Percentiles rank a stretch among this genome's conserved stretches.
Conservation (phyloP, 2,797 vertebrate species). For the Anguilla marmorata region DNA sequence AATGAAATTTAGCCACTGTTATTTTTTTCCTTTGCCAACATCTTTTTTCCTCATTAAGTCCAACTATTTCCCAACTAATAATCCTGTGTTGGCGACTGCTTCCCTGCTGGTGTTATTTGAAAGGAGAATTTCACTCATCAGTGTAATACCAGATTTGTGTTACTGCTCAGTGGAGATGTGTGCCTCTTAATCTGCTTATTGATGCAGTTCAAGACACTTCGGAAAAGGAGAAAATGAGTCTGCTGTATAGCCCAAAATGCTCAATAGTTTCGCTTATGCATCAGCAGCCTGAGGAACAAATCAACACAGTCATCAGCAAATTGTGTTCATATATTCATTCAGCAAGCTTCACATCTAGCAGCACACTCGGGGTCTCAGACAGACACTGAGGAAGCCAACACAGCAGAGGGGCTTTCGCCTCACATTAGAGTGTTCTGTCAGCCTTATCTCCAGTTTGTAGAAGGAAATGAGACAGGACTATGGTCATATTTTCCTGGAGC, state of each 20-base stretch:
- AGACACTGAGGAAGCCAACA: not conserved
- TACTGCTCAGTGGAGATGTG: not conserved
- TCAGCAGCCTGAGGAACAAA: not conserved
- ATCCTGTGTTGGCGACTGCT: not conserved
- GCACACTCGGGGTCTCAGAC: not conserved
- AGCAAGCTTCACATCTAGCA: not conserved
- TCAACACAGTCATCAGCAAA: not conserved
- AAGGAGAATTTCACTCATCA: not conserved
- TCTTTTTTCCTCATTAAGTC: not conserved
- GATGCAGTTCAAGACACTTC: not conserved
- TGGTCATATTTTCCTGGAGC: not conserved
- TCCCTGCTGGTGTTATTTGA: not conserved
- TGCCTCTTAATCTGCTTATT: not conserved
- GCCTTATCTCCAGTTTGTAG: not conserved
- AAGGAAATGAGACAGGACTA: not conserved
- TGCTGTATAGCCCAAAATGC: not conserved
- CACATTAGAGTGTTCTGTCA: not conserved
- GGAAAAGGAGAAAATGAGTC: not conserved
- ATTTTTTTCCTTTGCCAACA: not conserved
- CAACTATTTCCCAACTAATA: not conserved
- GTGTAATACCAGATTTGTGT: not conserved
- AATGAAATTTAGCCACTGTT: not conserved
- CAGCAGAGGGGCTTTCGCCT: not conserved
- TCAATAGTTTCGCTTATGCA: not conserved
- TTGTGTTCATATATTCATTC: not conserved